Conservation (phyloP, 30 jellyfish, hydroid and myxozoan species). For the Cassiopea xamachana region DNA sequence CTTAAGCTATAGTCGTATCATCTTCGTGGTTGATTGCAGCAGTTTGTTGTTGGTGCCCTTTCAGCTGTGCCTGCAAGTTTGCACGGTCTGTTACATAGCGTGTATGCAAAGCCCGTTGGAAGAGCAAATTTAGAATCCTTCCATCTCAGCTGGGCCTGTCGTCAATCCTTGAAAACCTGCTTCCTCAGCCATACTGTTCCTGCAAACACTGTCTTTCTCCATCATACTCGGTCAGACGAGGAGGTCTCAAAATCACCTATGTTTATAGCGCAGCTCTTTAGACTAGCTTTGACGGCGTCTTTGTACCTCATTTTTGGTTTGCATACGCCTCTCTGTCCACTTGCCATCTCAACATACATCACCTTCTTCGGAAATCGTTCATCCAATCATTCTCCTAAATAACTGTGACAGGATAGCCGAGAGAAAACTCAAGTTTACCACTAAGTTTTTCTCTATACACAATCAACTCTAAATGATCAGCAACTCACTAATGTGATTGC, state of each 20-base stretch:
- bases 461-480: too few relatives aligned
- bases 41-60: slow-evolving; percentile 19
- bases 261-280: not conserved
- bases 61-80: slow-evolving; percentile 9
- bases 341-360: not conserved
- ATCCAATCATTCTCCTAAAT: not conserved
- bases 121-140: not conserved
- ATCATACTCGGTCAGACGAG: not conserved
- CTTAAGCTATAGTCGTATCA: slow-evolving; percentile 3
- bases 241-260: not conserved
- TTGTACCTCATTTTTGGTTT: not conserved
- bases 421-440: too few relatives aligned
- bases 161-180: slow-evolving; percentile 3
- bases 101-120: not conserved
- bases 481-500: too few relatives aligned
- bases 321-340: not conserved
- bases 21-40: slow-evolving; percentile 26
- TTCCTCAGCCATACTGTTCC: not conserved
- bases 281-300: not conserved
- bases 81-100: slow-evolving; percentile 20
- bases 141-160: slow-evolving; percentile 14
- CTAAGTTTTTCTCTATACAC: too few relatives aligned
- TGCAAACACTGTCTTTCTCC: not conserved
- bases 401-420: too few relatives aligned
- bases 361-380: not conserved